phyloP scores from a whole-genome alignment of 2,797 vertebrate genomes.

The Hoplostethus atlanticus region DNA sequence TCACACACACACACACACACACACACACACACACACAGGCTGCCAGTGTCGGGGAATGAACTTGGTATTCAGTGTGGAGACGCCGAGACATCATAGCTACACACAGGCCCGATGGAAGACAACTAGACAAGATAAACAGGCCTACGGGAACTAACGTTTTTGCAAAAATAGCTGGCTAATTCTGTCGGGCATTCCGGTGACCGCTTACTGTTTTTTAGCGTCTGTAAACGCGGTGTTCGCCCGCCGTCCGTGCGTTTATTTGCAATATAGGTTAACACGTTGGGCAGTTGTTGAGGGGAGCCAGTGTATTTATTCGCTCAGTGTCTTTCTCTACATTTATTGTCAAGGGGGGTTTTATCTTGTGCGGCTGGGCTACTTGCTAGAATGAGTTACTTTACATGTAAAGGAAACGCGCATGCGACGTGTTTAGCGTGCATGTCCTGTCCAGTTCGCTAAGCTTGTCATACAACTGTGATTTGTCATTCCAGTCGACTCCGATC shows the following conservation, averaged over 20 bases:
- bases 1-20: constrained; percentile 38
- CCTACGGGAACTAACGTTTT: background rate
- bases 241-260: constrained; percentile 28
- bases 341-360: constrained; percentile 1
- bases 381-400: background rate
- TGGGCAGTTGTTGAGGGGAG: constrained; percentile 19
- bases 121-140: background rate
- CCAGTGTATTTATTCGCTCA: constrained; percentile 21
- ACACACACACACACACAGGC: constrained; percentile 44
- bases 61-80: constrained; percentile 71
- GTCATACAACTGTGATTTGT: constrained; percentile 38
- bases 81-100: constrained; percentile 32
- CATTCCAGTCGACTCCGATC: constrained; percentile 34
- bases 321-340: constrained; percentile 1
- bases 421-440: constrained; percentile 19
- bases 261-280: constrained; percentile 2
- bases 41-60: constrained; percentile 64
- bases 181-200: background rate
- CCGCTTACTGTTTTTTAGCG: constrained; percentile 9
- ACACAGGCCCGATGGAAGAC: constrained; percentile 33
- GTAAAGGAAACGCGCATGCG: constrained; percentile 5
- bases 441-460: background rate
- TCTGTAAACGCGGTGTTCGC: background rate
- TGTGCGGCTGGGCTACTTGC: background rate
- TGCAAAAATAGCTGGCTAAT: background rate